Conservation (phyloP, 2,797 vertebrate species). For the Phoebastria nigripes region DNA sequence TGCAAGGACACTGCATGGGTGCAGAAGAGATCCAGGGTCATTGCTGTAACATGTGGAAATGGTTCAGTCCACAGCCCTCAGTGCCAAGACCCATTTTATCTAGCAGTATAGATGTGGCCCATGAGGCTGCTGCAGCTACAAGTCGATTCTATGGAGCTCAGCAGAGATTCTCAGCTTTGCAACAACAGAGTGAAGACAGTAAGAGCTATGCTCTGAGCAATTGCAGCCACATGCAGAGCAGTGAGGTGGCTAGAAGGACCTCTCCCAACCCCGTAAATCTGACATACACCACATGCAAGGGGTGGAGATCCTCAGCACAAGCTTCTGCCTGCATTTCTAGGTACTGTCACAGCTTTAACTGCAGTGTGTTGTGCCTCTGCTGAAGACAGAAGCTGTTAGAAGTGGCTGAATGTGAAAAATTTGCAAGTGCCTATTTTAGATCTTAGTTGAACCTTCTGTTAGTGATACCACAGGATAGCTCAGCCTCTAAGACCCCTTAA, state of each 20-base stretch:
- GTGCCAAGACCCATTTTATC: neutral
- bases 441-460: neutral
- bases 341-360: neutral
- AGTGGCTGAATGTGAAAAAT: neutral
- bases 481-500: neutral
- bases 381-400: neutral
- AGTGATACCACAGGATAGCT: neutral
- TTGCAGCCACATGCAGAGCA: neutral
- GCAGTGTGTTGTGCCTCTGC: neutral
- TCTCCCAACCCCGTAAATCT: neutral
- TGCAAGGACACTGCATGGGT: neutral
- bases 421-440: neutral
- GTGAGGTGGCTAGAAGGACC: neutral
- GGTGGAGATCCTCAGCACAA: neutral
- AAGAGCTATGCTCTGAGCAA: neutral
- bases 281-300: neutral
- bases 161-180: neutral
- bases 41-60: fast-evolving
- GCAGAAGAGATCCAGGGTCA: neutral
- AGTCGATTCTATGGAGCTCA: fast-evolving
- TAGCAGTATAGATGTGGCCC: fast-evolving
- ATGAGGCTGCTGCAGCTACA: neutral
- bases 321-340: neutral
- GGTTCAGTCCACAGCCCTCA: neutral
- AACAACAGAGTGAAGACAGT: neutral